Base-by-base conservation (phyloP, 2,797 vertebrate species). In the Hylomyscus alleni region DNA sequence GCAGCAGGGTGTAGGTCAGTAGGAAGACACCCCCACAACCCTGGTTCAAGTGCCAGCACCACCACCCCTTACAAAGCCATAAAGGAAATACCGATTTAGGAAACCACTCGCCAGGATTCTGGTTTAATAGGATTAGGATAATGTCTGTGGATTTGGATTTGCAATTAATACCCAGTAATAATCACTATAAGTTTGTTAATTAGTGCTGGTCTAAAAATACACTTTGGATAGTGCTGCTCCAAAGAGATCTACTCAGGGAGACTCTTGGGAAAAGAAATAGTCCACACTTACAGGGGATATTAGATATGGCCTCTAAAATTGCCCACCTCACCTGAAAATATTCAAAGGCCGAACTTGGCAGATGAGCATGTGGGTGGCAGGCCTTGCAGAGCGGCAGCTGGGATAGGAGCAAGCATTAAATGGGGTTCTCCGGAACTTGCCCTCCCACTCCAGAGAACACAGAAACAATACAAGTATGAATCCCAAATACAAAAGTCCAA, bases 111-210 rank as follows among this genome's bases (percentile, higher is more conserved):
- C n/a, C 83, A 81, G 50, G 37, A 73, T 92, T 84, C 54, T 92
- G 54, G 72, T 60, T 78, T 80, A 37, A 56, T 22, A 84, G 24
- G 13, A 75, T 65, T 47, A 44, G 9, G 7, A 19, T 73, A 84
- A 84, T 22, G 19, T n/a, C 40, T 83, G 54, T 76, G 67, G 56
- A 76, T 90, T 90, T 67, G 7, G 26, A 90, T 86, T 86, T 92
- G 75, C 78, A 86, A 31, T 73, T 40, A 22, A 24, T 40, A 22
- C 37, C 37, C 37, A 73, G 3, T 73, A 73, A 73, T 73, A 73
- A 73, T 73, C 20, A 40, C 37, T 20, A 73, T 76, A 4, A 72
- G 26, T 31, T 60, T 40, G 22, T n/a, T n/a, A n/a, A 62, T 47
- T 34, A 22, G 62, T 8, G 34, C 80, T 89, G 44, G 52, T 24